These are phyloP conservation scores for Piscicola geometra DNA, from an alignment of 2,888 invertebrate species.

Conservation along the genomic window DNA sequence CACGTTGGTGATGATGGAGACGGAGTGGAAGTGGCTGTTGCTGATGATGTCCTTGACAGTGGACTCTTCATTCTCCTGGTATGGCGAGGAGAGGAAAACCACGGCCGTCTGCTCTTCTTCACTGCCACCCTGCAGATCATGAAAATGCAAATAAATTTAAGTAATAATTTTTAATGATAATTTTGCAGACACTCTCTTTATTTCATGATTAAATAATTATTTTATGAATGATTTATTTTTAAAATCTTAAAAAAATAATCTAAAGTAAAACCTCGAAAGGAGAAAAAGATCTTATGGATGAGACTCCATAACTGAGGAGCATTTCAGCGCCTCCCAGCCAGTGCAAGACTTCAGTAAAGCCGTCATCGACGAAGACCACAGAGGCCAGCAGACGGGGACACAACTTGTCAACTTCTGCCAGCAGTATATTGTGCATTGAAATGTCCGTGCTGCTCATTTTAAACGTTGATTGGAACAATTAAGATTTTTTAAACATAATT, in stretches of 20 bases:
- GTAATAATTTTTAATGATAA: not conserved
- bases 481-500: no score
- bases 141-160: not conserved
- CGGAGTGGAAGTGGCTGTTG: slow-evolving; percentile 64
- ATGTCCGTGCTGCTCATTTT: slow-evolving; percentile 1
- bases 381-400: slow-evolving; percentile 33
- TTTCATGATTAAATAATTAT: no score
- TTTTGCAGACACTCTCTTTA: no score
- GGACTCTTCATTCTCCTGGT: slow-evolving; percentile 60
- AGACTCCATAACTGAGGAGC: slow-evolving; percentile 63
- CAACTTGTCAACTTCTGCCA: slow-evolving; percentile 22
- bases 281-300: slow-evolving; percentile 65
- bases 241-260: not conserved
- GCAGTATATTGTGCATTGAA: not conserved
- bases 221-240: not conserved
- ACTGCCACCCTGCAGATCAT: slow-evolving; percentile 51
- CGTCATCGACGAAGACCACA: slow-evolving; percentile 42
- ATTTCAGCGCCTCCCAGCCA: slow-evolving; percentile 61
- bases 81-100: slow-evolving; percentile 62
- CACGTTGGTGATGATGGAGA: slow-evolving; percentile 63
- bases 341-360: slow-evolving; percentile 43
- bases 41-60: slow-evolving; percentile 63
- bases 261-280: slow-evolving; percentile 61
- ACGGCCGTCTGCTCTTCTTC: slow-evolving; percentile 58
- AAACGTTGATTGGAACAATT: no score